Evolutionary conservation across 92 coral and sea anemone genomes (phyloP), one percentile per base, ranked within the genome.

Genomic region (Porites evermanni): DNA sequence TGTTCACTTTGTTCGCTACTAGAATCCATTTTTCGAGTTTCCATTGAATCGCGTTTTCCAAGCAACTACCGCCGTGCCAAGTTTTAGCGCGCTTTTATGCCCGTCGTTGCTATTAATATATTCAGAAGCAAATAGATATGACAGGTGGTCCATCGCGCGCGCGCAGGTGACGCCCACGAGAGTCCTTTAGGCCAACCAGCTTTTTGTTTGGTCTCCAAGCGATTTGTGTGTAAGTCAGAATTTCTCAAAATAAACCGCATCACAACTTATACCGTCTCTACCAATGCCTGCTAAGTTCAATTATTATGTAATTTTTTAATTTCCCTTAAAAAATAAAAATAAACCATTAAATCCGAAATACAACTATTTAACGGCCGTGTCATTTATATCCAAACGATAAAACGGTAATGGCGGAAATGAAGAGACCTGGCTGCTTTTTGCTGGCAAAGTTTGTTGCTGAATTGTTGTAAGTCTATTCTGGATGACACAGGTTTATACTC

Each of bases 1-100:
- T 81, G 85, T 13, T 70, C 77, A 11, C 85, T 81, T 13, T 67
- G 13, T n/a, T 56, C 69, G 32, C 64, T 80, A 53, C 77, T 81
- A 54, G 75, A 32, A 63, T 78, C 81, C 81, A 78, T 79, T 59
- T 79, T 79, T 79, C 32, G 14, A 51, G 21, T 80, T 76, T 77
- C 80, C 38, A 23, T 50, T 12, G 53, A 29, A 54, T 14, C 21
- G 77, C 38, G 67, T 29, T 77, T 81, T 14, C 21, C 4, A 23
- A 53, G 26, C 2, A 7, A 81, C 85, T 81, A 81, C 85, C 60
- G 59, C 77, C 12, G 38, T 17, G 23, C 8, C 19, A 19, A 2
- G 14, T 70, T 17, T 81, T 53, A 24, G 67, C 77, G 77, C 85
- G 77, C 85, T 69, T 58, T 81, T 81, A 81, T 81, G 83, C 44